These are phyloP conservation scores for Archips xylosteana DNA, from an alignment of 2,888 invertebrate species.

Conservation along the genomic window DNA sequence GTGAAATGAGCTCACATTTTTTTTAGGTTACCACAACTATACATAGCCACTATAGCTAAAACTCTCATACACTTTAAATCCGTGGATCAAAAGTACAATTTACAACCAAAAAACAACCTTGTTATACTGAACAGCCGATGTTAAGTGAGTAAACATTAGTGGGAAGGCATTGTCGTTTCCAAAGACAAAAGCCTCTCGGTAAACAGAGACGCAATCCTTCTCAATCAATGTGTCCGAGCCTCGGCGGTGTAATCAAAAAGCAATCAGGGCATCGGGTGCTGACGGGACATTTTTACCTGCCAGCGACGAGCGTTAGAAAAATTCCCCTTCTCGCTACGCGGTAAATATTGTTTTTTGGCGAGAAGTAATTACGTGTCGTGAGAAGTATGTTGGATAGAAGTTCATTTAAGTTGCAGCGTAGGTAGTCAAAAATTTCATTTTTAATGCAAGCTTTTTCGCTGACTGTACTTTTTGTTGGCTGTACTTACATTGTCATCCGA, in stretches of 20 bases:
- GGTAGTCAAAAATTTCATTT: too few relatives aligned
- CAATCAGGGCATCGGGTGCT: slow-evolving; percentile 50
- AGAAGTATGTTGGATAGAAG: neutral
- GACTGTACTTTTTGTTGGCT: too few relatives aligned
- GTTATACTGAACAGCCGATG: neutral
- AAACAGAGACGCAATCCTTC: slow-evolving; percentile 41
- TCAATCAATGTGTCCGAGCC: slow-evolving; percentile 41
- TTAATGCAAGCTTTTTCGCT: too few relatives aligned
- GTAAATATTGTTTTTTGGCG: slow-evolving; percentile 58
- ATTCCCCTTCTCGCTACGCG: slow-evolving; percentile 22
- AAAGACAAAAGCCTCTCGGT: slow-evolving; percentile 39
- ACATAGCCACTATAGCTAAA: too few relatives aligned
- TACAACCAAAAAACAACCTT: neutral
- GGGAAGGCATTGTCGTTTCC: slow-evolving; percentile 23
- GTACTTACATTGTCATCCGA: too few relatives aligned
- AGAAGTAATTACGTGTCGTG: slow-evolving; percentile 44
- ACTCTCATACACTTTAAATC: too few relatives aligned
- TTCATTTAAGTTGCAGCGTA: too few relatives aligned
- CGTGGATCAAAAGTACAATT: neutral
- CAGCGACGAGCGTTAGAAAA: slow-evolving; percentile 33
- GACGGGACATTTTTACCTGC: slow-evolving; percentile 43
- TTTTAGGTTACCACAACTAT: too few relatives aligned
- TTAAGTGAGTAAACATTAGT: slow-evolving; percentile 20
- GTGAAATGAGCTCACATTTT: too few relatives aligned
- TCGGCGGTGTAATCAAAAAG: slow-evolving; percentile 60